Evolutionary conservation across 2,888 invertebrate genomes (phyloP).

Genomic region (Pristionchus exspectatus): DNA sequence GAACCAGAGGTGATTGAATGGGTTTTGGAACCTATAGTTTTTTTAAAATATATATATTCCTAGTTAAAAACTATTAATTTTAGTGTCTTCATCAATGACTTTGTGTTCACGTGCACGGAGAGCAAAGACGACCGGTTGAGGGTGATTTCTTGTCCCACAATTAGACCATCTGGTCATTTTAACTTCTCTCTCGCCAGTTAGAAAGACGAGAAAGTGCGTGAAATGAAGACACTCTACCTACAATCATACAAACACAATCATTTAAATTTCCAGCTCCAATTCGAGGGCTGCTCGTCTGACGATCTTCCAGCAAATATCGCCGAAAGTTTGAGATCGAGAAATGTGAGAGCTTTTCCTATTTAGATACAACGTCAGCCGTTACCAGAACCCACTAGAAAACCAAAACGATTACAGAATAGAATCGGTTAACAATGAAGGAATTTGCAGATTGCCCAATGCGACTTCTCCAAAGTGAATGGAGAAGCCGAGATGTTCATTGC

Average conservation of each 20-base stretch:
- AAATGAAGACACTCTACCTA: no score
- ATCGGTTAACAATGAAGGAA: neutral
- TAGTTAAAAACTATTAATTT: neutral
- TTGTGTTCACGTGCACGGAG: neutral
- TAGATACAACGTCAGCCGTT: no score
- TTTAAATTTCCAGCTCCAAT: neutral
- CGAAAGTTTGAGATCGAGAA: neutral
- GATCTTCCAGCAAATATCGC: neutral
- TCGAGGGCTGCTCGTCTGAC: neutral
- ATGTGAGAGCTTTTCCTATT: neutral
- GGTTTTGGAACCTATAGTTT: neutral
- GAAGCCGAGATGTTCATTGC: neutral
- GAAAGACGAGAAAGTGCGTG: no score
- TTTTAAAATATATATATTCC: neutral
- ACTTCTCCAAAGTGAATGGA: neutral
- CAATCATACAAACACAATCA: neutral
- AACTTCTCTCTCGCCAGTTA: no score
- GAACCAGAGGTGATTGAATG: neutral
- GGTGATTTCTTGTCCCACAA: neutral
- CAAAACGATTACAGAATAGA: neutral
- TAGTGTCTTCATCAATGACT: conserved; percentile 5
- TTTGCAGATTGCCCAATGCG: neutral
- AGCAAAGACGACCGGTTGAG: neutral
- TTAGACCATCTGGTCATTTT: no score
- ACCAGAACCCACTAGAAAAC: neutral